Evolutionary conservation across 2,797 vertebrate species (phyloP).

Genomic region (Acestrorhynchus altus): DNA sequence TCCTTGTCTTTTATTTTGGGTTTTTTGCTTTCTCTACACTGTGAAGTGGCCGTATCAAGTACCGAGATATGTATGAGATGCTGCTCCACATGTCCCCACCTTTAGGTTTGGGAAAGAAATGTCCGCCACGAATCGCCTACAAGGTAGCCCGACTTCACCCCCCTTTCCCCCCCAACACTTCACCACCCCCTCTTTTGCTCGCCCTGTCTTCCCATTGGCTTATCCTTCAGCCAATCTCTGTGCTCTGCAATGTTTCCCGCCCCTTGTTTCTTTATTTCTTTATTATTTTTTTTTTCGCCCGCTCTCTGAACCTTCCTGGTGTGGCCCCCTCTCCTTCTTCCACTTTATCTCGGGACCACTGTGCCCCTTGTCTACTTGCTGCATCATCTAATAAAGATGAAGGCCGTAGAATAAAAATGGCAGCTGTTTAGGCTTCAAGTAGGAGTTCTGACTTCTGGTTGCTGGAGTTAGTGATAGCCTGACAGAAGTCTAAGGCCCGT

Average conservation of each 20-base stretch:
- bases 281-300: conserved; percentile 69
- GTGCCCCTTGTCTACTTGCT: conserved; percentile 44
- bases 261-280: conserved; percentile 62
- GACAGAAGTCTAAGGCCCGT: conserved; percentile 8
- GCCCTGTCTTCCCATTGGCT: conserved; percentile 69
- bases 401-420: too few species aligned
- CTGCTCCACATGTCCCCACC: conserved; percentile 99
- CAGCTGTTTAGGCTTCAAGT: too few species aligned
- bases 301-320: conserved; percentile 65
- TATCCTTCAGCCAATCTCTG: conserved; percentile 72
- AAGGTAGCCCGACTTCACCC: conserved; percentile 87
- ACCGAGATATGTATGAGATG: conserved; percentile 99
- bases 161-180: conserved; percentile 45
- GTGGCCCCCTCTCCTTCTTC: conserved; percentile 58
- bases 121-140: conserved; percentile 96
- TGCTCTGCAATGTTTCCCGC: conserved; percentile 72
- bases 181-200: conserved; percentile 62
- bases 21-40: conserved; percentile 66
- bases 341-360: conserved; percentile 32
- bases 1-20: conserved; percentile 68
- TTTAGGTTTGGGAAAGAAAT: conserved; percentile 99
- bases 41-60: conserved; percentile 97
- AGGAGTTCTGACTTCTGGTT: too few species aligned
- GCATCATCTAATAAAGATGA: too few species aligned
- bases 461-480: not conserved